A percentile compares a stretch with the other conserved stretches of the same genome.
phyloP scores from a whole-genome alignment of 2,113 vertebrate genomes.

The Indri indri region DNA sequence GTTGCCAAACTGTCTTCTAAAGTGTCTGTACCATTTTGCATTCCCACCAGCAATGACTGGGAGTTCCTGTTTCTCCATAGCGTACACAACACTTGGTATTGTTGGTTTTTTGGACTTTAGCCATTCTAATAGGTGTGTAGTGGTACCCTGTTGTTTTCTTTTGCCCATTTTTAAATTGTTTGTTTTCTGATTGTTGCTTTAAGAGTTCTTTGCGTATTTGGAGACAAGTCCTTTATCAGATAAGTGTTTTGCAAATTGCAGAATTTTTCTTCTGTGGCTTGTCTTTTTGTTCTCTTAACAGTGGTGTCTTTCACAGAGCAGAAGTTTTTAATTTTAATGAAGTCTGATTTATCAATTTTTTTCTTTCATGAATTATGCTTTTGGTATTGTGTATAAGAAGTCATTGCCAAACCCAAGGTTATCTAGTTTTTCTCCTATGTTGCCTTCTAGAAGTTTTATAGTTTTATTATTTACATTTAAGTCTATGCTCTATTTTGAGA shows the following conservation, averaged over 20 bases:
- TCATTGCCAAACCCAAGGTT: not conserved
- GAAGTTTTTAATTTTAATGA: slow-evolving; percentile 9
- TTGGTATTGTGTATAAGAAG: not conserved
- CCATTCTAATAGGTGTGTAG: not conserved
- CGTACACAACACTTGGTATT: not conserved
- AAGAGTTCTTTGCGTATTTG: not conserved
- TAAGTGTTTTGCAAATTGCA: not conserved
- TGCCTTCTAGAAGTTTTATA: not conserved
- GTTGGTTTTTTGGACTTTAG: not conserved
- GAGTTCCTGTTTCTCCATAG: not conserved
- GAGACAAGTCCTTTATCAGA: not conserved
- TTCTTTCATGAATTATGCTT: not conserved
- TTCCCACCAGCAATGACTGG: not conserved
- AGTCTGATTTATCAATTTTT: not conserved
- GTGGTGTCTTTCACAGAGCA: not conserved
- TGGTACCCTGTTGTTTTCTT: not conserved
- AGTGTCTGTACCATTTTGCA: not conserved
- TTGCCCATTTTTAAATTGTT: not conserved
- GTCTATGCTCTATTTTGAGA: not conserved
- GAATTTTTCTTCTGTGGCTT: not conserved
- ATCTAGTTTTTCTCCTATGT: not conserved
- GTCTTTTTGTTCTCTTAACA: not conserved
- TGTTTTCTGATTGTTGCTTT: not conserved
- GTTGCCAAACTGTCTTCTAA: not conserved
- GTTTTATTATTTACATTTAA: not conserved